A percentile compares a stretch with the other conserved stretches of the same genome.
These are phyloP conservation scores for Patiria pectinifera DNA, from an alignment of 53 echinoderm and acorn worm species.

Conservation along the genomic window DNA sequence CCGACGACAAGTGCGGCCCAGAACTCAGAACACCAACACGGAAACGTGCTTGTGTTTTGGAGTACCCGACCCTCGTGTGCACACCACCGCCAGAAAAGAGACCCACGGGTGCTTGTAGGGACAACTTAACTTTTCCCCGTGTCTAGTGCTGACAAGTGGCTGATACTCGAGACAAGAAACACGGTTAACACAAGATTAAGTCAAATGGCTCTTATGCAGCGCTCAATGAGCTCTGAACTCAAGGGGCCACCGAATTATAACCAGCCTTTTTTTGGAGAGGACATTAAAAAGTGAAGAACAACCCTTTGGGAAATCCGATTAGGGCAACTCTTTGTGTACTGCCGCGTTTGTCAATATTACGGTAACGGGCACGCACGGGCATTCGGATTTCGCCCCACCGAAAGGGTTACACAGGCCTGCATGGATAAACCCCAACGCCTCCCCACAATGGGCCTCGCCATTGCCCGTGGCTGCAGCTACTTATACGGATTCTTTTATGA, in stretches of 20 bases:
- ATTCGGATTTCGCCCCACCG: not conserved
- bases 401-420: not conserved
- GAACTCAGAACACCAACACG: slow-evolving; percentile 7
- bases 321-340: not conserved
- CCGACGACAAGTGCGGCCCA: not conserved
- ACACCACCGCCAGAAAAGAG: not conserved
- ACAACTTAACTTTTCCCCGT: not conserved
- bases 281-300: slow-evolving; percentile 25
- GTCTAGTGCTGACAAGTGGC: not conserved
- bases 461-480: not conserved
- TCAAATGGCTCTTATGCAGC: not conserved
- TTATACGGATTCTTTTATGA: not conserved
- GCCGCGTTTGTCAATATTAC: slow-evolving; percentile 26
- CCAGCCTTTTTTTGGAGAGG: not conserved
- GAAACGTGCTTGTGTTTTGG: slow-evolving; percentile 32
- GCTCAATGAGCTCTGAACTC: not conserved
- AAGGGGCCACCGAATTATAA: not conserved
- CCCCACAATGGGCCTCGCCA: slow-evolving; percentile 1
- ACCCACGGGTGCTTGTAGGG: not conserved
- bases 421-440: not conserved
- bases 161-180: not conserved
- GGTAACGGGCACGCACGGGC: slow-evolving; percentile 1
- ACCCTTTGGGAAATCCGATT: slow-evolving; percentile 43
- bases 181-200: not conserved
- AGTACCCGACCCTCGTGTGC: slow-evolving; percentile 20